phyloP scores from a whole-genome alignment of 2,888 invertebrate genomes.

The Ormyrus rosae region DNA sequence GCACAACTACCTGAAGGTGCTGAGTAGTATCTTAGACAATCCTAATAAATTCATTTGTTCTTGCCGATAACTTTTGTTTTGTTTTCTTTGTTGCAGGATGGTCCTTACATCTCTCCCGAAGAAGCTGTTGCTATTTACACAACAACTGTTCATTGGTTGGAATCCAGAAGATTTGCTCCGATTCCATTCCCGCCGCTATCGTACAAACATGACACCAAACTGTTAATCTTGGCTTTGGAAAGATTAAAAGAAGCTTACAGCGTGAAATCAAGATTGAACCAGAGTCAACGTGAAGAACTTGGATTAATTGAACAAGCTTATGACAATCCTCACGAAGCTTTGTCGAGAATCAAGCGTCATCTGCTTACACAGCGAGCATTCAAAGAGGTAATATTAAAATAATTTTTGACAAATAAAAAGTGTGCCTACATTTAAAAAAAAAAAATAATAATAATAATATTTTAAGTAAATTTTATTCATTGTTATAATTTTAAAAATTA shows the following conservation, averaged over 20 bases:
- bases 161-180: constrained; percentile 98
- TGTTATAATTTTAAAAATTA: neutral
- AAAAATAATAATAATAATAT: constrained; percentile 2
- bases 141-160: constrained; percentile 99
- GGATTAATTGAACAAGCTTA: constrained; percentile 99
- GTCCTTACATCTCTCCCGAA: constrained; percentile 99
- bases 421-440: neutral
- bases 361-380: constrained; percentile 98
- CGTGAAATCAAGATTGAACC: constrained; percentile 97
- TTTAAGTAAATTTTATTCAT: neutral
- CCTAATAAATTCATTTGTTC: neutral
- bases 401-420: too few relatives aligned
- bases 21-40: constrained; percentile 11
- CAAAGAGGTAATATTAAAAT: constrained; percentile 85
- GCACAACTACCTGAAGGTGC: constrained; percentile 97
- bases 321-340: constrained; percentile 99
- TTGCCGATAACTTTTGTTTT: constrained; percentile 25
- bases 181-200: constrained; percentile 99
- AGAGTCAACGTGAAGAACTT: constrained; percentile 98
- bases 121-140: constrained; percentile 99
- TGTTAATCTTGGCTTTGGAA: constrained; percentile 97
- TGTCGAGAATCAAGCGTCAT: constrained; percentile 99
- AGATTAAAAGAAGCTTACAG: constrained; percentile 98
- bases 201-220: constrained; percentile 99
- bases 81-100: constrained; percentile 81